Evolutionary conservation across 1,140 invertebrate genomes (phyloP), one percentile per base, ranked within the genome.

Genomic region (Leptinotarsa defecta): DNA sequence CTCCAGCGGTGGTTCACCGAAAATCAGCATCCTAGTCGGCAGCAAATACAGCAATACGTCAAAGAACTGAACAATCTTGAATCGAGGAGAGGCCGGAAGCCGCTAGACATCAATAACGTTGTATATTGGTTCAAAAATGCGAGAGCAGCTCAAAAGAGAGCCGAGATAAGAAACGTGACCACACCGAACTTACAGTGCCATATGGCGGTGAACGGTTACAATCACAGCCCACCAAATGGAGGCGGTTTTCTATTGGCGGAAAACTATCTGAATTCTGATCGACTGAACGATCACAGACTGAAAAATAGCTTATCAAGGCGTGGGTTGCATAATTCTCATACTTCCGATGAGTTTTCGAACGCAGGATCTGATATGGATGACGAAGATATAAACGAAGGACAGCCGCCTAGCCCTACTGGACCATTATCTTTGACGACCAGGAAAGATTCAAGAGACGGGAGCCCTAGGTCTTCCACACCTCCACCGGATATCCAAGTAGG

Each of bases 111-210:
- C 1, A 98, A 98, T 83, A 99, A 99, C 85, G 96, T 99, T 13
- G 96, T 98, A 22, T 98, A 98, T 85, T 99, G 97, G 97, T 99
- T 99, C 85, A 99, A 99, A 86, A 99, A 99, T 85, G 96, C 97
- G 0, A 89, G 97, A 71, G 97, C 97, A 13, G 97, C 97, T 2
- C 94, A 96, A 85, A 97, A 98, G 83, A 88, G 96, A 61, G 93
- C 94, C 1, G 94, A 95, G 86, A 90, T 92, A 72, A 88, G 94
- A 71, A 89, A 87, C 77, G 87, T 89, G 63, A 76, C 81, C 24
- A 79, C 81, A 34, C 86, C 88, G 70, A 88, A 88, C 19, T 74
- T 90, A 64, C 82, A 86, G 52, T 89, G 88, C 69, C 89, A 89
- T 79, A 83, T 90, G 49, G 84, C 88, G 5, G 80, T 84, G n/a